Evolutionary conservation across 2,113 vertebrate species (phyloP), one percentile per base, ranked within the genome.

Genomic region (Thunnus maccoyii): DNA sequence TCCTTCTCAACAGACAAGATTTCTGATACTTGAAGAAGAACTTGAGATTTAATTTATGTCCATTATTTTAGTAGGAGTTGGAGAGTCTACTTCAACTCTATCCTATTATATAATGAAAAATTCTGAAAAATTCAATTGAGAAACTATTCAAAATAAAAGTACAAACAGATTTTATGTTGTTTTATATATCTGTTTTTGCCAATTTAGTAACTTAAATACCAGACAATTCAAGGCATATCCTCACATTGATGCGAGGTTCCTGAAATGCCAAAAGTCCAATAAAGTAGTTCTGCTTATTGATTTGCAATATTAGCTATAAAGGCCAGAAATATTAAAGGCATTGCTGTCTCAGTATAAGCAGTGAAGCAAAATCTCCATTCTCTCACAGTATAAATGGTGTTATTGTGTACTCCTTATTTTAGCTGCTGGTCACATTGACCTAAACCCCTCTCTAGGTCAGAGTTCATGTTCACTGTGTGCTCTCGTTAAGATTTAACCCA

Each of bases 401-500:
- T 77, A 4, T 41, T 22, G 15, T 1, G 8, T 17, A 17, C 6
- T 16, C 69, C 22, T 75, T 30, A 66, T 82, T 78, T 73, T 61
- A 75, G 58, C 44, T 54, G 5, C 36, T 30, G 18, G 10, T 64
- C 22, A 20, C 8, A 25, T 25, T 51, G 36, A 65, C 44, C 8
- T 8, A 58, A 47, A 64, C 54, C 54, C 12, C 27, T 54, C 4
- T 22, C 3, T 14, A 50, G 62, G 57, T 74, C 50, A 46, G 50
- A 68, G 57, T 74, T 80, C 0, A 72, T 44, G 32, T 47, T 32
- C 48, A 67, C n/a, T 15, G 5, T 51, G 56, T 18, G 22, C 22
- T 61, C 18, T 32, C 0, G 52, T 62, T 71, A 36, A 82, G 60
- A 64, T 46, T 75, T 14, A 76, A 72, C 64, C 22, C 48, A 11